Conservation (phyloP, 2,113 vertebrate species). For the Morone chrysops region DNA sequence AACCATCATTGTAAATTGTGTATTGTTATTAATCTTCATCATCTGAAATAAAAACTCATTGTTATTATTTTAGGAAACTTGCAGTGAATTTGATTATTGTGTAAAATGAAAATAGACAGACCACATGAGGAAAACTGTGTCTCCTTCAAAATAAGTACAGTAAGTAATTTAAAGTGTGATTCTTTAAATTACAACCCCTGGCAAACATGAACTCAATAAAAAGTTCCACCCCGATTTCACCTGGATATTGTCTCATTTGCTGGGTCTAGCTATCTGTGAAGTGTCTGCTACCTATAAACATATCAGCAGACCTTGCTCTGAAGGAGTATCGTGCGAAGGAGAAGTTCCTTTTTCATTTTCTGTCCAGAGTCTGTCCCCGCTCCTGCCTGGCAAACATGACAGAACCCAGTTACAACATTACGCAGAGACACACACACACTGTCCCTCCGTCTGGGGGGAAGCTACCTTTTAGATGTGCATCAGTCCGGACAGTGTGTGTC, state of each 20-base stretch:
- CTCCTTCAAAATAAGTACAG: too few species aligned
- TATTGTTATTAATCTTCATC: too few species aligned
- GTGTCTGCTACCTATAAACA: neutral
- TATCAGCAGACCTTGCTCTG: neutral
- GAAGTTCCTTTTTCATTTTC: neutral
- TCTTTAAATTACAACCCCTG: too few species aligned
- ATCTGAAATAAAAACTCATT: too few species aligned
- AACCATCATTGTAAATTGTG: too few species aligned
- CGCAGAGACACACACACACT: neutral
- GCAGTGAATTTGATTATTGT: too few species aligned
- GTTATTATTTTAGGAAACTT: too few species aligned
- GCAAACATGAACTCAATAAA: too few species aligned
- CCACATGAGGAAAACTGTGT: too few species aligned
- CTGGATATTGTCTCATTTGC: neutral
- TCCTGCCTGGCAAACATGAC: conserved; percentile 16
- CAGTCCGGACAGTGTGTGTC: conserved; percentile 51
- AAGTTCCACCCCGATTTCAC: neutral
- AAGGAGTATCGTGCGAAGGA: neutral
- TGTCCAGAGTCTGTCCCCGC: neutral
- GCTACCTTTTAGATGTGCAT: conserved; percentile 41
- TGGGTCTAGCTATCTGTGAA: too few species aligned
- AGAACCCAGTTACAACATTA: conserved; percentile 49
- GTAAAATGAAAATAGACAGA: too few species aligned
- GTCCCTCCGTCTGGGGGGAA: neutral
- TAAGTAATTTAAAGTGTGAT: too few species aligned